Evolutionary conservation across 2,797 vertebrate species (phyloP).

Genomic region (Limnodromus scolopaceus): DNA sequence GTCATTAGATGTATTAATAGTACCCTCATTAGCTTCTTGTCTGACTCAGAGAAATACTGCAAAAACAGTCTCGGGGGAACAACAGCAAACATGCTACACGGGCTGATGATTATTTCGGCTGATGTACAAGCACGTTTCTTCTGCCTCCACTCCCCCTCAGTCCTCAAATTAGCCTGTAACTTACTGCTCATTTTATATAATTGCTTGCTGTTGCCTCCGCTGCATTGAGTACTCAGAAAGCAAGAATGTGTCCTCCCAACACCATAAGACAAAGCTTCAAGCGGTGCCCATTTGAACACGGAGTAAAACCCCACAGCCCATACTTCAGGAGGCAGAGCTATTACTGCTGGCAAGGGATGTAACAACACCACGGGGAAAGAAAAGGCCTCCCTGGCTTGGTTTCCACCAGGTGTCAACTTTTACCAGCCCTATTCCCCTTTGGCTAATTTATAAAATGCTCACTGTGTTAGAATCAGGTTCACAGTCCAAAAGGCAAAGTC

Average conservation of each 20-base stretch:
- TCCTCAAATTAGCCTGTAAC: background rate
- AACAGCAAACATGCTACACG: background rate
- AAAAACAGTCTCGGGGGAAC: background rate
- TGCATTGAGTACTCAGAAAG: background rate
- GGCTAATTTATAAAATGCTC: conserved; percentile 24
- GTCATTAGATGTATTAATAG: background rate
- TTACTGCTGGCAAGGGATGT: conserved; percentile 34
- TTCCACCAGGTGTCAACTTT: conserved; percentile 45
- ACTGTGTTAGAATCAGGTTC: background rate
- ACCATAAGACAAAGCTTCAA: background rate
- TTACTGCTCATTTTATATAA: background rate
- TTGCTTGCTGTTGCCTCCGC: background rate
- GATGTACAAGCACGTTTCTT: background rate
- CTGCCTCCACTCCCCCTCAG: background rate
- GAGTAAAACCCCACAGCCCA: background rate
- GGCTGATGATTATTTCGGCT: background rate
- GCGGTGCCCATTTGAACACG: background rate
- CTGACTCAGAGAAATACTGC: background rate
- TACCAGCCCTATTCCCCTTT: background rate
- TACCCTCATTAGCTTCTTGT: background rate
- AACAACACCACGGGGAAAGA: background rate
- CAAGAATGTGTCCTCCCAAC: background rate
- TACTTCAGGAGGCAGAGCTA: conserved; percentile 18
- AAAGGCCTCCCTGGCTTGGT: conserved; percentile 17
- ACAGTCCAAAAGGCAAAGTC: background rate